phyloP scores from a whole-genome alignment of 2,888 invertebrate genomes.

The Chrysolina oricalcia region DNA sequence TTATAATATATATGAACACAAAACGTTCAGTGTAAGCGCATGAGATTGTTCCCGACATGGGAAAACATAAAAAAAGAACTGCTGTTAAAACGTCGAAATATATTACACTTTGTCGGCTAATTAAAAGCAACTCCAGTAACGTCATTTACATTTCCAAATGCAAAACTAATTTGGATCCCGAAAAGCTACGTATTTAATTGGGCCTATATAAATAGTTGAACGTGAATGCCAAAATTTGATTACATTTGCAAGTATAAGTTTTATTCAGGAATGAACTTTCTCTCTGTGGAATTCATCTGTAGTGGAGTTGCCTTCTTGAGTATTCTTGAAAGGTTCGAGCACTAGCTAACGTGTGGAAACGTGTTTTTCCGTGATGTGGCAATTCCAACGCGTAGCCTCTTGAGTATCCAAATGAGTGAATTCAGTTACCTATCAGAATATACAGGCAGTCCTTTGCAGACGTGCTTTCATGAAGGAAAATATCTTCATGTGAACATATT shows the following conservation, averaged over 20 bases:
- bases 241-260: slow-evolving; percentile 48
- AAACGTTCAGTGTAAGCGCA: too few relatives aligned
- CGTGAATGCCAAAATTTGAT: slow-evolving; percentile 41
- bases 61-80: neutral
- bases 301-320: slow-evolving; percentile 28
- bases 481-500: too few relatives aligned
- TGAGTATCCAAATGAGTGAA: slow-evolving; percentile 10
- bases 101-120: slow-evolving; percentile 59
- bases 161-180: slow-evolving; percentile 56
- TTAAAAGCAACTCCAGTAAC: slow-evolving; percentile 59
- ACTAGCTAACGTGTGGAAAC: neutral
- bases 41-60: too few relatives aligned
- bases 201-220: slow-evolving; percentile 44
- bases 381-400: slow-evolving; percentile 4
- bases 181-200: slow-evolving; percentile 35
- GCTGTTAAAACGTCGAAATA: slow-evolving; percentile 57
- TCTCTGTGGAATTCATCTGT: slow-evolving; percentile 4
- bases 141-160: slow-evolving; percentile 61
- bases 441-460: neutral
- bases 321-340: neutral
- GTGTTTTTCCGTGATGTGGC: slow-evolving; percentile 7
- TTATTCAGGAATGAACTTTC: slow-evolving; percentile 37
- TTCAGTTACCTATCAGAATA: neutral
- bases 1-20: too few relatives aligned
- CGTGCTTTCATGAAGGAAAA: too few relatives aligned